phyloP scores from a whole-genome alignment of 2,797 vertebrate genomes.

The Ataeniobius toweri region DNA sequence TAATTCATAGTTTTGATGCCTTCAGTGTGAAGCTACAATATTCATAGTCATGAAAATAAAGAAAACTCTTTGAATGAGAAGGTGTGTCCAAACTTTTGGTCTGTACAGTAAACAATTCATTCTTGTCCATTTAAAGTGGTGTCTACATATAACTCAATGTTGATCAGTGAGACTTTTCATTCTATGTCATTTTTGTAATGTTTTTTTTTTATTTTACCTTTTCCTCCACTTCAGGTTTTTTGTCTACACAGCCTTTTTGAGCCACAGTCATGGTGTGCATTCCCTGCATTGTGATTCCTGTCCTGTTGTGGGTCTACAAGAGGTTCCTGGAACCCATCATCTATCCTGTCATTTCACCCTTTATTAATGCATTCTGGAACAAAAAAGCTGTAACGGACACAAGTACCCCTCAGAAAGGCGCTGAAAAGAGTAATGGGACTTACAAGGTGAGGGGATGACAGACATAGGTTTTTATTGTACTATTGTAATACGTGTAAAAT shows the following conservation, averaged over 20 bases:
- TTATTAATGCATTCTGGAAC: constrained; percentile 85
- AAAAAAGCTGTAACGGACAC: constrained; percentile 79
- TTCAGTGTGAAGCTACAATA: too few species aligned
- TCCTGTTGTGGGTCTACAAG: constrained; percentile 97
- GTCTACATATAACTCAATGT: not conserved
- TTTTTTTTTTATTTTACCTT: not conserved
- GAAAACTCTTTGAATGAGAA: too few species aligned
- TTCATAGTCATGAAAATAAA: too few species aligned
- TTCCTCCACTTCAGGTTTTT: constrained; percentile 28
- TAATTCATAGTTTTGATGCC: too few species aligned
- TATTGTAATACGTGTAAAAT: not conserved
- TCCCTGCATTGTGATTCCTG: constrained; percentile 95
- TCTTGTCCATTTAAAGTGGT: not conserved
- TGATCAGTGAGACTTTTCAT: not conserved
- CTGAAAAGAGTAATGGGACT: constrained; percentile 61
- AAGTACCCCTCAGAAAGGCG: constrained; percentile 34
- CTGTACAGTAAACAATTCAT: not conserved
- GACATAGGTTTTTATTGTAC: not conserved
- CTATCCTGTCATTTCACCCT: constrained; percentile 88
- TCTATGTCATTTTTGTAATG: not conserved
- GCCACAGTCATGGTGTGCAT: constrained; percentile 90
- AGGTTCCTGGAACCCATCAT: constrained; percentile 92
- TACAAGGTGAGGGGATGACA: constrained; percentile 62
- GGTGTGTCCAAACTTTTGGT: too few species aligned
- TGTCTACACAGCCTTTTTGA: not conserved